Evolutionary conservation across 2,113 vertebrate genomes (phyloP), one percentile per base, ranked within the genome.

Genomic region (Nyctibius bracteatus): DNA sequence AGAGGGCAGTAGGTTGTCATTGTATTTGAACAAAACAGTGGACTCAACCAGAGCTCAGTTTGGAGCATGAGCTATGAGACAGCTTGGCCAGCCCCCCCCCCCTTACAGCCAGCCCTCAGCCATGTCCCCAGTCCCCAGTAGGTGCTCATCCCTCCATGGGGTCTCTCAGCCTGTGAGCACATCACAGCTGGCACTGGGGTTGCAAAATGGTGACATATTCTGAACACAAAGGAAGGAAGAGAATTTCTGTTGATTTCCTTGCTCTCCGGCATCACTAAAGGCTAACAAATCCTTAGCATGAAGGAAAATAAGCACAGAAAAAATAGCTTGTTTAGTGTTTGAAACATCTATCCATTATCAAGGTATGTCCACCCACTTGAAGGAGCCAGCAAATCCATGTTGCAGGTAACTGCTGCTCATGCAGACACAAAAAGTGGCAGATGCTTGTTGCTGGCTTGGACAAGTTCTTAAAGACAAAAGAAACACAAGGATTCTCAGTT

Each of bases 21-120:
- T 28, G 7, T 17, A 5, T 54, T 41, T 66, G 72, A 73, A 9
- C 25, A 39, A 25, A 68, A 31, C 23, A 61, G 21, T 27, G 65
- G 25, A 22, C 7, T 67, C 65, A 51, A 30, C 3, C 24, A 59
- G 55, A 90, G 59, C 43, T 77, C 2, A 1, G 30, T 63, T 33
- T 67, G 65, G 18, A 37, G 28, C 21, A 19, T 24, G 37, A 83
- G 5, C 27, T 35, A 21, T 9, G 39, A 44, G n/a, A 54, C 10
- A 72, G 10, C 8, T 72, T 1, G 2, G 8, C 10, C 46, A 59
- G 28, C 15, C 5, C 2, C 4, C 14, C 1, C 7, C n/a, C 14
- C 1, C 7, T n/a, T 51, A 14, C 19, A 52, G 24, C 46, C 70
- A 81, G 35, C 13, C 17, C 19, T 41, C 2, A 2, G 35, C 44